Conservation (phyloP, 2,113 vertebrate species). For the rabbit (Oryctolagus cuniculus) region mOryCun1.1 NC_091433.1:103326001-103326500, state of each 20-base stretch:
- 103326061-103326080: not conserved
- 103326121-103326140: not conserved
- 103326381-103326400: not conserved
- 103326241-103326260: not conserved
- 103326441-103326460: not conserved
- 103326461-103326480: no score
- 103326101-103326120: not conserved
- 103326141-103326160: not conserved
- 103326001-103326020: not conserved
- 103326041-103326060: not conserved
- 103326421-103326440: not conserved
- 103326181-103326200: rapidly evolving
- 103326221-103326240: not conserved
- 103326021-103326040: rapidly evolving
- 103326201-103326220: not conserved
- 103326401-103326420: not conserved
- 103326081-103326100: not conserved
- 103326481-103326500: rapidly evolving
- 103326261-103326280: not conserved
- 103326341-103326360: not conserved
- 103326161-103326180: not conserved
- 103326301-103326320: not conserved
- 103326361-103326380: rapidly evolving
- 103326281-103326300: not conserved
- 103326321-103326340: no score